These are phyloP conservation scores for Augochlorella aurata DNA, from an alignment of 2,888 invertebrate genomes.

Conservation along the genomic window DNA sequence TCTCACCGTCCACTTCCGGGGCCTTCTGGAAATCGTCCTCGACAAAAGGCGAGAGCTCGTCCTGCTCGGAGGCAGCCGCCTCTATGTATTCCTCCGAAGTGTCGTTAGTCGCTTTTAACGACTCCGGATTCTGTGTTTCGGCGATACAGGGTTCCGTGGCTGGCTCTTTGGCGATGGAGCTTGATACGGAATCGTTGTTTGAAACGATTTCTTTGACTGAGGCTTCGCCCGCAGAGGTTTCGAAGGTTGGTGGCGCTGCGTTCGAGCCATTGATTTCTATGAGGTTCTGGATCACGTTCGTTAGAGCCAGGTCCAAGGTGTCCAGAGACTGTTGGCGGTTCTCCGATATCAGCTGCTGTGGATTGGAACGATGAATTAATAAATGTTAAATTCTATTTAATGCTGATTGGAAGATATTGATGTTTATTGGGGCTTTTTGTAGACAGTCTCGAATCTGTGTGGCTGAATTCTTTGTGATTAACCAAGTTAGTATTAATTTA, in stretches of 20 bases:
- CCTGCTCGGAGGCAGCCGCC: neutral
- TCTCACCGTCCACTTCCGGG: slow-evolving; percentile 47
- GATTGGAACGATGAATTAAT: neutral
- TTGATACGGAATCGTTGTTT: neutral
- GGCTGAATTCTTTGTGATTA: too few relatives aligned
- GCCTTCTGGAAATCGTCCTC: neutral
- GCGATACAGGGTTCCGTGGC: neutral
- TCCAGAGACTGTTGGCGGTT: slow-evolving; percentile 65
- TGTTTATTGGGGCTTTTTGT: too few relatives aligned
- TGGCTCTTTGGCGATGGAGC: neutral
- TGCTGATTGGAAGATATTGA: neutral
- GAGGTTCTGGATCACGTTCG: slow-evolving; percentile 78
- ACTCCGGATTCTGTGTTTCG: neutral
- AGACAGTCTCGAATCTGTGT: too few relatives aligned
- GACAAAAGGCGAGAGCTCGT: neutral
- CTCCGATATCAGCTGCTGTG: slow-evolving; percentile 23
- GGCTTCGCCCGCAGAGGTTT: neutral
- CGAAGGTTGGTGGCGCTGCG: neutral
- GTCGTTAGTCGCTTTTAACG: neutral
- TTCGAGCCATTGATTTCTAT: slow-evolving; percentile 69
- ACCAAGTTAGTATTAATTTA: too few relatives aligned
- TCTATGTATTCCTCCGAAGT: neutral
- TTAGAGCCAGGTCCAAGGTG: slow-evolving; percentile 77
- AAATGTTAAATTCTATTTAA: too few relatives aligned
- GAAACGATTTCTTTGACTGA: neutral